Percentiles rank a stretch among this genome's conserved stretches.
Conservation (phyloP, 1,140 invertebrate species). For the Mamestra configurata region DNA sequence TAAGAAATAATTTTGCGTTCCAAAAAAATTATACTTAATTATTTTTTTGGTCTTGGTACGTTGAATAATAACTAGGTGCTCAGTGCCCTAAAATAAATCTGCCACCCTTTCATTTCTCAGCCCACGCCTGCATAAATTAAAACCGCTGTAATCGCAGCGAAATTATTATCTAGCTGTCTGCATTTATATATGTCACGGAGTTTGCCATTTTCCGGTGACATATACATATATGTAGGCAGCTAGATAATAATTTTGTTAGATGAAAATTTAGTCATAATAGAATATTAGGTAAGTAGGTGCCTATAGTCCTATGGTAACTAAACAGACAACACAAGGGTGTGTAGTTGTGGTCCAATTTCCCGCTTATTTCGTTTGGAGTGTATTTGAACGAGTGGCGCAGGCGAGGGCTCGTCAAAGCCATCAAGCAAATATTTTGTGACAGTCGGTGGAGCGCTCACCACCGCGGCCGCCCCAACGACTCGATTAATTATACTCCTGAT, state of each 20-base stretch:
- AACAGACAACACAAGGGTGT: background rate
- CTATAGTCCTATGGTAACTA: too few species aligned
- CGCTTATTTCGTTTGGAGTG: slow-evolving; percentile 40
- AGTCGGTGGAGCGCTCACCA: slow-evolving; percentile 43
- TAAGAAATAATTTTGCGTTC: background rate
- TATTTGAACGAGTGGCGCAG: slow-evolving; percentile 32
- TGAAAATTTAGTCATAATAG: background rate
- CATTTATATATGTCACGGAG: too few species aligned
- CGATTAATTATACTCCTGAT: slow-evolving; percentile 63
- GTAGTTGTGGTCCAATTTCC: slow-evolving; percentile 49
- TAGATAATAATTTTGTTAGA: too few species aligned
- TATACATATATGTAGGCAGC: too few species aligned
- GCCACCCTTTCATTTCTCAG: slow-evolving; percentile 8
- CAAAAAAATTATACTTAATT: background rate
- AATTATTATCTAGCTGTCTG: background rate
- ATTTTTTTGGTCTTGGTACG: background rate
- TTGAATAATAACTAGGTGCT: slow-evolving; percentile 26
- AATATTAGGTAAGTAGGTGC: background rate
- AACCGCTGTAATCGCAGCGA: slow-evolving; percentile 8
- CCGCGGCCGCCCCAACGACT: slow-evolving; percentile 50
- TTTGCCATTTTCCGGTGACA: too few species aligned
- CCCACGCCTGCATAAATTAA: slow-evolving; percentile 29
- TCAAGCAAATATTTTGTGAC: slow-evolving; percentile 56
- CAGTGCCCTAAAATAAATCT: slow-evolving; percentile 17
- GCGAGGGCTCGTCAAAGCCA: slow-evolving; percentile 53